Base-by-base conservation (phyloP, 2,113 vertebrate genomes). In the Aspiorhynchus laticeps region DNA sequence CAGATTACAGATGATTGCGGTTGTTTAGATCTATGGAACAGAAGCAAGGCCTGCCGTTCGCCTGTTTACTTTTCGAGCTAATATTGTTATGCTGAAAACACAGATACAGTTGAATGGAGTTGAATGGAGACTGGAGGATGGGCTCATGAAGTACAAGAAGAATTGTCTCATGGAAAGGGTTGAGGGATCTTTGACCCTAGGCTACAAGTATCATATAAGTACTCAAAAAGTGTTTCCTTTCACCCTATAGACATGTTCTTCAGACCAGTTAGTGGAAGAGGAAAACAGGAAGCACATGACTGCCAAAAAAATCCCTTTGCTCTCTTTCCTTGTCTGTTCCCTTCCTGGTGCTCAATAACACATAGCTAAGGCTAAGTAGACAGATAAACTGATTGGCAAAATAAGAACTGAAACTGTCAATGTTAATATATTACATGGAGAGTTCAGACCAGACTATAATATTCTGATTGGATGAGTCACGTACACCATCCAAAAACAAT, bases 281-380 rank as follows among this genome's bases (percentile, higher is more conserved):
- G 67, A 91, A 93, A 94, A 94, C 93, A 94, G 94, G 93, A 95
- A 94, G 88, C 80, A 24, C 48, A 33, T n/a, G 43, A 38, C 79
- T 31, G 8, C 80, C 53, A 59, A 69, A 92, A 90, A 88, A 87
- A 92, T 92, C 87, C 90, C 84, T 87, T 83, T 69, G 81, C 88
- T 92, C 73, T 89, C 65, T 69, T 91, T 86, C 85, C 82, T 85
- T 21, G n/a, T 15, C 53, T 6, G 15, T 83, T 41, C 24, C 61
- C 71, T 88, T 85, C 69, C 88, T 71, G 80, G 85, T 85, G 67
- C 46, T 41, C 12, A 46, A 24, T 12, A 15, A 21, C 15, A 76
- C 65, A 15, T 51, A 51, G 48, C 48, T 26, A 43, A 7, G 28
- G 38, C 11, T 9, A 48, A 41, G 17, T 14, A 4, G 59, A 85